phyloP scores from a whole-genome alignment of 2,888 invertebrate genomes.

The Argyra leucocephala region DNA sequence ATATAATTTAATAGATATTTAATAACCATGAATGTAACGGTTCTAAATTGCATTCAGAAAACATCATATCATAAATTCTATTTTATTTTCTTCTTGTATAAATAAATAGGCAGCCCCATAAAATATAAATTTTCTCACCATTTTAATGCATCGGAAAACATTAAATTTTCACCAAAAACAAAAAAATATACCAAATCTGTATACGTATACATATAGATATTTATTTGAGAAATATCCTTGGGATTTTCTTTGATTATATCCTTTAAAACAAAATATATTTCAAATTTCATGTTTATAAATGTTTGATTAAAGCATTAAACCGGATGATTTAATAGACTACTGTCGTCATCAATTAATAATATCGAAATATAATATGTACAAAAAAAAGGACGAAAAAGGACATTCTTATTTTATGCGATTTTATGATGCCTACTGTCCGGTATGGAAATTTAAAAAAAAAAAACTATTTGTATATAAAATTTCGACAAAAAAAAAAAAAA shows the following conservation, averaged over 20 bases:
- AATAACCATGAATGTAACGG: not conserved
- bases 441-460: too few species aligned
- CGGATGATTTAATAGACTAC: not conserved
- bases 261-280: not conserved
- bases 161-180: not conserved
- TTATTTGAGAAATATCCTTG: not conserved
- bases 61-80: not conserved
- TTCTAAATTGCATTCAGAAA: not conserved
- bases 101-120: not conserved
- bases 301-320: slow-evolving; percentile 4
- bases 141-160: not conserved
- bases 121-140: not conserved
- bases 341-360: not conserved
- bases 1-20: not conserved
- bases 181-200: too few species aligned
- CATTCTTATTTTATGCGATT: too few species aligned
- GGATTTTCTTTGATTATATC: not conserved
- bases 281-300: not conserved
- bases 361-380: too few species aligned
- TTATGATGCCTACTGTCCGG: too few species aligned
- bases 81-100: too few species aligned
- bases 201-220: too few species aligned
- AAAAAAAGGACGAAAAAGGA: too few species aligned
- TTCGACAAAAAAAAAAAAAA: too few species aligned
- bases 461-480: too few species aligned